Percentiles rank a stretch among this genome's conserved stretches.
These are phyloP conservation scores for Oncorhynchus clarkii DNA, from an alignment of 2,113 vertebrate genomes.

Conservation along the genomic window DNA sequence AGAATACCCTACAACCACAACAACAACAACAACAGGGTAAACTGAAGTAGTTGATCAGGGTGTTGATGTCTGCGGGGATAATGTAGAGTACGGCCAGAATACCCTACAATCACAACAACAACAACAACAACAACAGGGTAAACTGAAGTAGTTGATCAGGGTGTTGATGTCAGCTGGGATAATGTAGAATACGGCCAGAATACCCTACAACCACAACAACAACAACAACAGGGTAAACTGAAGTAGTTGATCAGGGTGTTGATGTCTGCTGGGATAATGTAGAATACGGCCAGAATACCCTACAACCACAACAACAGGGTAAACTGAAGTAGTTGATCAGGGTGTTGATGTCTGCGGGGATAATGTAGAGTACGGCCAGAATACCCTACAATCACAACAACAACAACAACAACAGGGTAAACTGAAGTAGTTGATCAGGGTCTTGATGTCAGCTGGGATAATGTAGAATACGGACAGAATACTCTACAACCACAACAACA, in stretches of 20 bases:
- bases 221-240: too few species aligned
- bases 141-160: too few species aligned
- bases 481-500: slow-evolving; percentile 71
- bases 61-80: slow-evolving; percentile 88
- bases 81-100: slow-evolving; percentile 80
- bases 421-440: slow-evolving; percentile 94
- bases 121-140: background rate
- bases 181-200: too few species aligned
- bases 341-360: slow-evolving; percentile 88
- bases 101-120: slow-evolving; percentile 79
- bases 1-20: slow-evolving; percentile 75
- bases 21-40: slow-evolving; percentile 72
- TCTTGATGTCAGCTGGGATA: slow-evolving; percentile 86
- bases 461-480: slow-evolving; percentile 80
- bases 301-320: too few species aligned
- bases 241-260: too few species aligned
- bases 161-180: too few species aligned
- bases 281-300: too few species aligned
- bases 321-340: slow-evolving; percentile 93
- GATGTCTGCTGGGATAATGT: too few species aligned
- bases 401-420: slow-evolving; percentile 72
- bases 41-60: slow-evolving; percentile 94
- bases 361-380: slow-evolving; percentile 80
- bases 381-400: slow-evolving; percentile 74
- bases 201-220: too few species aligned